phyloP scores from a whole-genome alignment of 1,140 invertebrate species.

The Drosophila arawakana region DNA sequence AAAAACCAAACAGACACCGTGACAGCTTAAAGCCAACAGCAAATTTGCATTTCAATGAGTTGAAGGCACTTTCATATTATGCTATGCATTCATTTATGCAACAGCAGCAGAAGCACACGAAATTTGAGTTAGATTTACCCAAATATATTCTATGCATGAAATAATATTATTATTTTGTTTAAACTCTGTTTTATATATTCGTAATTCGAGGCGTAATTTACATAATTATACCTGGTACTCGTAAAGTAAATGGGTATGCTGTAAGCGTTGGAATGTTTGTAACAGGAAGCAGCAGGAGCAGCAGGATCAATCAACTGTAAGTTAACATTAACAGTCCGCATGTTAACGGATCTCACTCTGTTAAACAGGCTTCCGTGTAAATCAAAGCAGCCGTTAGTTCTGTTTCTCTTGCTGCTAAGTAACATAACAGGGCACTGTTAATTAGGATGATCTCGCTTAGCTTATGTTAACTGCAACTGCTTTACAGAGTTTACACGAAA shows the following conservation, averaged over 20 bases:
- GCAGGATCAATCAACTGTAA: neutral
- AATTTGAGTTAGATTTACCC: constrained; percentile 11
- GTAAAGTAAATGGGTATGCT: neutral
- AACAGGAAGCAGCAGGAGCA: too few relatives aligned
- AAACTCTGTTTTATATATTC: neutral
- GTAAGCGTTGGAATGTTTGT: neutral
- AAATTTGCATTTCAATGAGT: constrained; percentile 50
- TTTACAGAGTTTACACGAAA: neutral
- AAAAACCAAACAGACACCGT: constrained; percentile 9
- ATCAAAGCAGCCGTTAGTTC: too few relatives aligned
- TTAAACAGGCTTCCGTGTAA: too few relatives aligned
- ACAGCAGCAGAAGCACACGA: constrained; percentile 7
- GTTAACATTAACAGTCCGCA: too few relatives aligned
- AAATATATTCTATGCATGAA: constrained; percentile 6
- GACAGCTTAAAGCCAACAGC: constrained; percentile 19
- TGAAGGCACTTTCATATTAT: constrained; percentile 18
- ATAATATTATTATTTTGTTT: neutral
- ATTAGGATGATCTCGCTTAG: neutral
- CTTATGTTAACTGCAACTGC: neutral
- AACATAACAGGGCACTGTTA: neutral
- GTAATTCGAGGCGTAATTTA: neutral
- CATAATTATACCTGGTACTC: neutral
- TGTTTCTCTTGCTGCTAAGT: neutral
- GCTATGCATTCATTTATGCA: constrained; percentile 34
- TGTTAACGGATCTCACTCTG: too few relatives aligned